A percentile compares a stretch with the other conserved stretches of the same genome.
Conservation (phyloP, 2,113 vertebrate species). For the Ailuropoda melanoleuca region DNA sequence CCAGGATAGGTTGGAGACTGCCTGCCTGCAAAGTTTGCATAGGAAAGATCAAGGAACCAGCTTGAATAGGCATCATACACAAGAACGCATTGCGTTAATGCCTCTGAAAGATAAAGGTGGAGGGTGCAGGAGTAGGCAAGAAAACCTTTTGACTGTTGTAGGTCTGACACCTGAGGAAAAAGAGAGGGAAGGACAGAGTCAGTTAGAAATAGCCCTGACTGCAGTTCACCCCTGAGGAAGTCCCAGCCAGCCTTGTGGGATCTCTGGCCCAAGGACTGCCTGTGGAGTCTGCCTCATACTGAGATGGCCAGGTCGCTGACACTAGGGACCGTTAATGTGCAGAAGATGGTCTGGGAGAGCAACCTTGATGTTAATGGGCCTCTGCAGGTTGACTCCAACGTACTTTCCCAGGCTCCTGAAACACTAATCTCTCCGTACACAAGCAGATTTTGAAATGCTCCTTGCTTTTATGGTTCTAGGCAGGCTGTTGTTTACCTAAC, state of each 20-base stretch:
- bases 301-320: not conserved
- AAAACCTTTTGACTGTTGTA: not conserved
- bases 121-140: not conserved
- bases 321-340: fast-evolving
- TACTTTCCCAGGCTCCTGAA: not conserved
- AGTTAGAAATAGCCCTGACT: not conserved
- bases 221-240: too few species aligned
- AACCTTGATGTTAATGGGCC: not conserved
- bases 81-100: not conserved
- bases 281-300: fast-evolving
- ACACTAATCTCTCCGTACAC: not conserved
- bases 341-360: not conserved
- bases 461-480: not conserved
- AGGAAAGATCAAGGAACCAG: not conserved
- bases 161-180: not conserved
- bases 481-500: too few species aligned
- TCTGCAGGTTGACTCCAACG: not conserved
- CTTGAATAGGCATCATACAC: too few species aligned
- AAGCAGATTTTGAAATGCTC: not conserved
- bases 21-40: not conserved
- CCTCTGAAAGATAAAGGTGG: not conserved
- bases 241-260: not conserved
- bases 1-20: not conserved
- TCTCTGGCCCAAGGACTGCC: not conserved
- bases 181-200: not conserved